Base-by-base conservation (phyloP, 2,113 vertebrate genomes). In the Campylorhamphus procurvoides region DNA sequence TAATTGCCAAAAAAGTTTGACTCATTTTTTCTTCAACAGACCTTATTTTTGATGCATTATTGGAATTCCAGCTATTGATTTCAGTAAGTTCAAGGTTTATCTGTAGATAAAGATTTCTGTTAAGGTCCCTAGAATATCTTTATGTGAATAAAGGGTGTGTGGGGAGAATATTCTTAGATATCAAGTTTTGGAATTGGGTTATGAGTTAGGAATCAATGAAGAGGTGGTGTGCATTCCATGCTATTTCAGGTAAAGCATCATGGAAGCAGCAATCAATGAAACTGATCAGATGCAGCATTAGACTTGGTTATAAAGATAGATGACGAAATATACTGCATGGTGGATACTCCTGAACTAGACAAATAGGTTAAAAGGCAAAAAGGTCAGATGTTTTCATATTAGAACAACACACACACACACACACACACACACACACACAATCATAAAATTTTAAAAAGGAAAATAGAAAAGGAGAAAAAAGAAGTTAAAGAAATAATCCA, bases 401-500 rank as follows among this genome's bases (percentile, higher is more conserved):
- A 76, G n/a, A 89, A 84, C 58, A 76, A 82, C 39, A 81, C 8
- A 56, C 22, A 49, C 40, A 40, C 35, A 28, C 23, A 71, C 46
- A 39, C 37, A 82, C 39, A 81, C 8, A 56, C 22, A 49, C 40
- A 40, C 35, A 28, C 23, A 71, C 46, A 39, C 37, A 72, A 50
- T 4, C 12, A 44, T 67, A 37, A 17, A 78, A 64, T 7, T 74
- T 85, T 82, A 31, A 90, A 95, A 81, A 80, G 18, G 22, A 79
- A 95, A 87, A 86, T 23, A 69, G 15, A 87, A 95, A 93, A 88
- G 40, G 93, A 75, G 39, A 64, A 86, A 96, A 93, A 95, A 91
- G 12, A 93, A 95, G 37, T 69, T 95, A 66, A 88, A 89, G 68
- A 92, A 95, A 93, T 89, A 91, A 92, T 85, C 90, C 4, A 5